Percentiles rank a stretch among this genome's conserved stretches.
These are phyloP conservation scores for Aegotheles bennettii DNA, from an alignment of 2,113 vertebrate species.

Conservation along the genomic window DNA sequence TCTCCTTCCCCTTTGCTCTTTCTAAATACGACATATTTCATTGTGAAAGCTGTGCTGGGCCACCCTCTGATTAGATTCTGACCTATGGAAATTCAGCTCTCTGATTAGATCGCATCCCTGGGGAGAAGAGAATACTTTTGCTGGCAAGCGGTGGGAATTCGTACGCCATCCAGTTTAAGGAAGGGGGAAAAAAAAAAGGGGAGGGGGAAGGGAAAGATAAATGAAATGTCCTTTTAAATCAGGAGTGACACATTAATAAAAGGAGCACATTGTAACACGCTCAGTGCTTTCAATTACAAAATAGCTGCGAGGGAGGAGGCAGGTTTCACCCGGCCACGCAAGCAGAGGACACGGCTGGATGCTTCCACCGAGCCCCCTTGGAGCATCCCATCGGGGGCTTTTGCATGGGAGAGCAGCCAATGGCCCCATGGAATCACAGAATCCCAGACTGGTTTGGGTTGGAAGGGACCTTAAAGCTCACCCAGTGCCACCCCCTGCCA, in stretches of 20 bases:
- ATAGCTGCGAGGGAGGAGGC: background rate
- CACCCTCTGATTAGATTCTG: slow-evolving; percentile 19
- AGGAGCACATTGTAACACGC: background rate
- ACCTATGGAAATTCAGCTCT: slow-evolving; percentile 42
- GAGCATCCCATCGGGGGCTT: accelerated
- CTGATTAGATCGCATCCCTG: slow-evolving; percentile 48
- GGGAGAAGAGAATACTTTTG: background rate
- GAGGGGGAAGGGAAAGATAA: slow-evolving; percentile 7
- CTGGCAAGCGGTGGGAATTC: background rate
- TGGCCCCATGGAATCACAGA: accelerated
- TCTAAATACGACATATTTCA: background rate
- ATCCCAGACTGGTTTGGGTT: too few relatives aligned
- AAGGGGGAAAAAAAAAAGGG: background rate
- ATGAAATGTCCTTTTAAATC: slow-evolving; percentile 56
- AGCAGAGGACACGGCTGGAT: accelerated
- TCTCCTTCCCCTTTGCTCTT: background rate
- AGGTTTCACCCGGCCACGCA: background rate
- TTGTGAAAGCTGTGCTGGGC: background rate
- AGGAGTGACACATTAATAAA: slow-evolving; percentile 11
- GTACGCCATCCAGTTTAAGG: background rate
- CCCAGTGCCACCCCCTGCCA: too few relatives aligned
- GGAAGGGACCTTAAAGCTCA: too few relatives aligned
- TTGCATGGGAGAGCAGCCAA: accelerated
- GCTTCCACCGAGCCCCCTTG: accelerated
- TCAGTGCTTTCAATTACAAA: background rate